Evolutionary conservation across 2,888 invertebrate genomes (phyloP).

Genomic region (Clunio marinus): DNA sequence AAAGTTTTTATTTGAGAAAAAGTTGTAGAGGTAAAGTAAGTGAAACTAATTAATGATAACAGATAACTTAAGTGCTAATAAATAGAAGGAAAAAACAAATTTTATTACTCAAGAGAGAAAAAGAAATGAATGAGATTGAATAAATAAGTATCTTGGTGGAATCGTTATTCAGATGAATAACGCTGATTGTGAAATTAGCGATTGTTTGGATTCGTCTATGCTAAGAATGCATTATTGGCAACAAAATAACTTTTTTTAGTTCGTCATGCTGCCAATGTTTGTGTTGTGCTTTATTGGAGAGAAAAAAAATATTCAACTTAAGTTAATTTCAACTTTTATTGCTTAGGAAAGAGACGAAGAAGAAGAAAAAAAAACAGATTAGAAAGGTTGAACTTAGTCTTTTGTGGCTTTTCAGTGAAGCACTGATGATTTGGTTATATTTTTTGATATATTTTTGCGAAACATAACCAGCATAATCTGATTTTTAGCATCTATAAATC

Average conservation of each 20-base stretch:
- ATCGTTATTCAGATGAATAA: neutral
- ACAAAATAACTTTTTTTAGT: neutral
- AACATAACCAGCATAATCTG: neutral
- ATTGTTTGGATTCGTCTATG: neutral
- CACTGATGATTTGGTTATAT: neutral
- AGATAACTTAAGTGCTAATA: no score
- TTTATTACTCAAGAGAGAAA: no score
- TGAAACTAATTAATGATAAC: no score
- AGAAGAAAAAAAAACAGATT: neutral
- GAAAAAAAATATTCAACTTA: no score
- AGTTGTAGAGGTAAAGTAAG: neutral
- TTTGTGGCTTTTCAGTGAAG: neutral
- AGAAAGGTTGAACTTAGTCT: conserved; percentile 6
- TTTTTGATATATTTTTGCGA: neutral
- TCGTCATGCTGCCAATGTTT: neutral
- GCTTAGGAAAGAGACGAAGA: neutral
- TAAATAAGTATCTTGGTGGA: neutral
- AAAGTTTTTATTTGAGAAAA: neutral
- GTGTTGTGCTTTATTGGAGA: neutral
- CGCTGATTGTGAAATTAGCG: neutral
- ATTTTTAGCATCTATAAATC: neutral
- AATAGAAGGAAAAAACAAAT: neutral
- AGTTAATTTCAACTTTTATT: no score
- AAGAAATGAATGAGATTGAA: no score
- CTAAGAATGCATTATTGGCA: neutral